phyloP scores from a whole-genome alignment of 2,113 vertebrate genomes.

The Lynx canadensis region DNA sequence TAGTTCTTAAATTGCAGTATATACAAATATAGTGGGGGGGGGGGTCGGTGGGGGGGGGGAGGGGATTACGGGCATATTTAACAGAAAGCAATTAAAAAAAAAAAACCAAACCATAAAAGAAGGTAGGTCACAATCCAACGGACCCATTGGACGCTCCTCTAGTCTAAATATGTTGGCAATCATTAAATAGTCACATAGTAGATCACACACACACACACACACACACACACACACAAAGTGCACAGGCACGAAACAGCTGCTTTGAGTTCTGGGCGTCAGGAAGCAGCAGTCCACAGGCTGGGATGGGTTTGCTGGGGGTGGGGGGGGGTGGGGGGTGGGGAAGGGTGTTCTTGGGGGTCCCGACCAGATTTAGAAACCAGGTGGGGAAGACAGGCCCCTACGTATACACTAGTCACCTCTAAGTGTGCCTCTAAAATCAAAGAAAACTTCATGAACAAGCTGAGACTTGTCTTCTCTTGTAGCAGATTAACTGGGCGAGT shows the following conservation, averaged over 20 bases:
- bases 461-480: background rate
- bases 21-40: conserved; percentile 65
- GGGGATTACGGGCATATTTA: conserved; percentile 60
- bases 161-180: conserved; percentile 82
- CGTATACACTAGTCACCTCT: accelerated
- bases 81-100: conserved; percentile 64
- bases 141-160: conserved; percentile 22
- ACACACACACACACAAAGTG: conserved; percentile 71
- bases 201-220: conserved; percentile 62
- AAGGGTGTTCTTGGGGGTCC: accelerated
- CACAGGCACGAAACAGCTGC: background rate
- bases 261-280: background rate
- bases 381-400: background rate
- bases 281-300: background rate
- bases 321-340: background rate
- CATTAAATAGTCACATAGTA: conserved; percentile 76
- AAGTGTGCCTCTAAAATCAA: background rate
- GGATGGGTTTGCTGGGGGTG: no score
- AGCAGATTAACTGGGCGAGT: background rate
- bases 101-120: background rate
- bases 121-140: conserved; percentile 61
- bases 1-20: conserved; percentile 81
- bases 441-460: background rate
- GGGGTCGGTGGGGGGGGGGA: conserved; percentile 14
- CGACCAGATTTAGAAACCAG: background rate